These are phyloP conservation scores for Pagrus major DNA, from an alignment of 2,113 vertebrate genomes.

Conservation along the genomic window DNA sequence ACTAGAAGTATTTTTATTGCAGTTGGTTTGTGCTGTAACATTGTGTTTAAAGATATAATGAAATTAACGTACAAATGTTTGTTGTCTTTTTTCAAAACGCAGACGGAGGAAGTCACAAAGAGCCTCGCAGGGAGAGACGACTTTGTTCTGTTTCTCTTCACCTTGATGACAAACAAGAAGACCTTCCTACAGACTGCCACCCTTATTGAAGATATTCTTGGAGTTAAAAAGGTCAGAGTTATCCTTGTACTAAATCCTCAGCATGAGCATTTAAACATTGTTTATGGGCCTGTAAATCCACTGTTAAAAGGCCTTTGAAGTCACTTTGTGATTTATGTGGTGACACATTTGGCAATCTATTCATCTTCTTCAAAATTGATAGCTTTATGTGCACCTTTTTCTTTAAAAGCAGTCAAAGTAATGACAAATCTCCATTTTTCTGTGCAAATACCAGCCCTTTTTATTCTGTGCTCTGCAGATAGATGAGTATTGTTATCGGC, in stretches of 20 bases:
- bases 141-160: slow-evolving; percentile 95
- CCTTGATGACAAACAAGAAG: slow-evolving; percentile 97
- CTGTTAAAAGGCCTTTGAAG: not conserved
- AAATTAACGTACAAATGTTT: not conserved
- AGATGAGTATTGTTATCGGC: not conserved
- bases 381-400: not conserved
- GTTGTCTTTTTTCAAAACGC: not conserved
- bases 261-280: not conserved
- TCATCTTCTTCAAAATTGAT: not conserved
- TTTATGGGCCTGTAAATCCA: not conserved
- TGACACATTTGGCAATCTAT: not conserved
- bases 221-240: slow-evolving; percentile 93
- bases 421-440: not conserved
- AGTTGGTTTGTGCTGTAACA: not conserved
- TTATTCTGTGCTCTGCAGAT: not conserved
- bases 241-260: not conserved
- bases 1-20: not conserved
- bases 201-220: slow-evolving; percentile 94
- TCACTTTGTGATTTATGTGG: not conserved
- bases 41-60: not conserved
- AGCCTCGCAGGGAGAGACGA: slow-evolving; percentile 93
- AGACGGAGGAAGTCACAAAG: slow-evolving; percentile 95
- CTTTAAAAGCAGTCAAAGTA: not conserved
- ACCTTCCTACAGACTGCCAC: slow-evolving; percentile 97
- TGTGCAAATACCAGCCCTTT: not conserved